Conservation (phyloP, 2,888 invertebrate species). For the Lottia gigantea region DNA sequence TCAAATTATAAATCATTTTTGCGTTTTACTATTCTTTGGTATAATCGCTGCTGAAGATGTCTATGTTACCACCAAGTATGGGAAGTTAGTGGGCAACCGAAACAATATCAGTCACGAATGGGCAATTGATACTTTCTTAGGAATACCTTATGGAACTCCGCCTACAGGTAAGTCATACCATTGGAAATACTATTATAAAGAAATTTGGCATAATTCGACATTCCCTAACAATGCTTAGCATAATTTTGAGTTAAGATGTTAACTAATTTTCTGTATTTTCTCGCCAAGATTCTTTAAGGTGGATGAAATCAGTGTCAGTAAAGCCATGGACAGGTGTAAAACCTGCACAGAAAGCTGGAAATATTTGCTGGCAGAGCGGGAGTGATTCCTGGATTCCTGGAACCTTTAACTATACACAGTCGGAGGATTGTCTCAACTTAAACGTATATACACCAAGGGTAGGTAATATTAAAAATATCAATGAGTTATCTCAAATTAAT, state of each 20-base stretch:
- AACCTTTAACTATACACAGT: neutral
- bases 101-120: neutral
- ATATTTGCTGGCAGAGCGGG: neutral
- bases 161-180: neutral
- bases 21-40: neutral
- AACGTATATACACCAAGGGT: neutral
- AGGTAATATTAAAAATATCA: neutral
- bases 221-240: no score
- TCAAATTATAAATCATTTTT: no score
- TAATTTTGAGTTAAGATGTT: no score
- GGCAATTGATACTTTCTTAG: neutral
- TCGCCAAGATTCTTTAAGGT: neutral
- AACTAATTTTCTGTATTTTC: no score
- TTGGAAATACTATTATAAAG: no score
- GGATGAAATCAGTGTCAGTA: neutral
- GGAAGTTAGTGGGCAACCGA: neutral
- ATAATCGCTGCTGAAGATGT: neutral
- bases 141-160: neutral
- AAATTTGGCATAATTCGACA: no score
- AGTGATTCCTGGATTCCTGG: neutral
- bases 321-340: neutral
- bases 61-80: neutral
- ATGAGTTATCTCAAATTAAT: no score
- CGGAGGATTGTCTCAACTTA: neutral
- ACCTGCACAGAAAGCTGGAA: neutral